Evolutionary conservation across 2,113 vertebrate species (phyloP).

Genomic region (Donacobius atricapilla): DNA sequence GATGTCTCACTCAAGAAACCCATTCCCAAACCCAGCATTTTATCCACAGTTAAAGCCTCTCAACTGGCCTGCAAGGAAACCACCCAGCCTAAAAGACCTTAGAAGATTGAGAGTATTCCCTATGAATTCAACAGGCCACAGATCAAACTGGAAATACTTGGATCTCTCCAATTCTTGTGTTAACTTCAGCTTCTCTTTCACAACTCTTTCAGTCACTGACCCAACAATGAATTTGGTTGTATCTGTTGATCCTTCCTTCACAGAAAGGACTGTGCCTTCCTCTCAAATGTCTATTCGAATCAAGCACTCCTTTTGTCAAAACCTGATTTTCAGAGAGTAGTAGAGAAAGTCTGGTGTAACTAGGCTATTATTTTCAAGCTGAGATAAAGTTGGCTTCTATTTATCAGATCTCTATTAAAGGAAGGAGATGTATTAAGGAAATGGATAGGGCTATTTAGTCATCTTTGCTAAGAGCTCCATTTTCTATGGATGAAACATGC

Average conservation of each 20-base stretch:
- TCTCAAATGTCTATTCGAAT: background rate
- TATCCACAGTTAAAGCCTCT: background rate
- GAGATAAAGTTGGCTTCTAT: background rate
- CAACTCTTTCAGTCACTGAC: background rate
- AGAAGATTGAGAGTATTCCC: background rate
- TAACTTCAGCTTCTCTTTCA: background rate
- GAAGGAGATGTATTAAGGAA: constrained; percentile 12
- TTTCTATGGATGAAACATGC: constrained; percentile 3
- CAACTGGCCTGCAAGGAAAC: rapidly evolving
- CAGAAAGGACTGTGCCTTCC: background rate
- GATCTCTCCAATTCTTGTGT: background rate
- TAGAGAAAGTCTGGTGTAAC: background rate
- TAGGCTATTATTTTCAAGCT: background rate
- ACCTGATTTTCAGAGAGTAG: background rate
- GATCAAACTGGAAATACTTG: background rate
- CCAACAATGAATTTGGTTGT: background rate
- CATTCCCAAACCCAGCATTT: background rate
- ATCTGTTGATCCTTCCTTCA: background rate
- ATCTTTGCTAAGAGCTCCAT: constrained; percentile 17
- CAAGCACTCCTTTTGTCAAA: background rate
- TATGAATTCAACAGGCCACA: background rate
- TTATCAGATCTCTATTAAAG: background rate
- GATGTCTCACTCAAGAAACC: background rate
- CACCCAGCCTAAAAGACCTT: background rate
- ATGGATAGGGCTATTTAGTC: background rate